Evolutionary conservation across 2,888 invertebrate species (phyloP).

Genomic region (Papilio protenor): DNA sequence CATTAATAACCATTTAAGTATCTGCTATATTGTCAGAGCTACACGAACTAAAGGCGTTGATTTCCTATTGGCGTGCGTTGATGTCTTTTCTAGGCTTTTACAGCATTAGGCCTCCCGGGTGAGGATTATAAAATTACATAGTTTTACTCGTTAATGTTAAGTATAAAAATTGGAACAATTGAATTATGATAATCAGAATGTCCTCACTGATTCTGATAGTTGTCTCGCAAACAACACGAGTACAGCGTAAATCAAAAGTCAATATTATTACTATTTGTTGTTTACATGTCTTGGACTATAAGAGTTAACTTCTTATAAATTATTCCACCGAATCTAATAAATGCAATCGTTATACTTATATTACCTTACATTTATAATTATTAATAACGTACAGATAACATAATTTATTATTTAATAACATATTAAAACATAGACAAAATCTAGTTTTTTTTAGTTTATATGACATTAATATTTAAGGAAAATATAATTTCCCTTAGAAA

Average conservation of each 20-base stretch:
- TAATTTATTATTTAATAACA: neutral
- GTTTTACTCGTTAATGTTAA: neutral
- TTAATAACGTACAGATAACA: neutral
- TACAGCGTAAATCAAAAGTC: conserved; percentile 33
- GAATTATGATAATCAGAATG: conserved; percentile 8
- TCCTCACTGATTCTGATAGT: conserved; percentile 26
- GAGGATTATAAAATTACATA: neutral
- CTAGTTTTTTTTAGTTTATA: neutral
- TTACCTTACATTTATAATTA: neutral
- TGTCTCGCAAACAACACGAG: conserved; percentile 28
- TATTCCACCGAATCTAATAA: neutral
- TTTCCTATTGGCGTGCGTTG: conserved; percentile 65
- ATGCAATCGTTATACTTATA: neutral
- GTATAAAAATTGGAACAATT: conserved; percentile 30
- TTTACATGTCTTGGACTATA: conserved; percentile 25
- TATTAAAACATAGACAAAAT: neutral
- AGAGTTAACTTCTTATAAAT: conserved; percentile 17
- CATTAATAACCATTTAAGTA: conserved; percentile 42
- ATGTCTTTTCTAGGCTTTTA: conserved; percentile 70
- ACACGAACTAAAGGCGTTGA: conserved; percentile 2
- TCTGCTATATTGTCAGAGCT: conserved; percentile 6
- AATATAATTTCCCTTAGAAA: neutral
- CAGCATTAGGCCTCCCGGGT: conserved; percentile 24
- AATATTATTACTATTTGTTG: conserved; percentile 34
- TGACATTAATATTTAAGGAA: neutral